A percentile compares a stretch with the other conserved stretches of the same genome.
Conservation (phyloP, 2,113 vertebrate species). For the Eclectus roratus region DNA sequence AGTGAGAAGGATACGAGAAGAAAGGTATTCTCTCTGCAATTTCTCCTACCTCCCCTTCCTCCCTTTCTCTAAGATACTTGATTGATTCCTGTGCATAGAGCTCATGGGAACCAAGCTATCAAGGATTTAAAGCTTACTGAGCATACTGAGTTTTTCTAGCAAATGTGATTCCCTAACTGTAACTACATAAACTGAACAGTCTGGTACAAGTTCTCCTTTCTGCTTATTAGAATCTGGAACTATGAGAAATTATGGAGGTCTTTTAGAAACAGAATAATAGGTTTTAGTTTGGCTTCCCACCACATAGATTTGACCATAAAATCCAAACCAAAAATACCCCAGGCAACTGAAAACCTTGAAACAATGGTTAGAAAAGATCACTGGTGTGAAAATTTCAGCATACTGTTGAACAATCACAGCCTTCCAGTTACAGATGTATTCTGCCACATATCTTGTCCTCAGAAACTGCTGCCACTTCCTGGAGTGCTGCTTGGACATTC, state of each 20-base stretch:
- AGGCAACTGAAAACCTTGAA: background rate
- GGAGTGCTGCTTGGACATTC: background rate
- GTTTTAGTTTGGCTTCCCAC: background rate
- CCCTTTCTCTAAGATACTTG: background rate
- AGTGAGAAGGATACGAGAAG: constrained; percentile 84
- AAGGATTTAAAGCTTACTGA: background rate
- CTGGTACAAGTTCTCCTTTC: background rate
- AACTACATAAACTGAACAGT: background rate
- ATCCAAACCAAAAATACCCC: background rate
- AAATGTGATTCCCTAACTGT: background rate
- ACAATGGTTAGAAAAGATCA: background rate
- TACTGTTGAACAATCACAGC: background rate
- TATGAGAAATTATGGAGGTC: background rate
- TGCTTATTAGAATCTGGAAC: background rate
- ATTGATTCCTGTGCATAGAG: background rate
- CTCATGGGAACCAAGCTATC: background rate
- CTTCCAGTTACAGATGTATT: background rate
- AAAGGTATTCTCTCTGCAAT: constrained; percentile 79
- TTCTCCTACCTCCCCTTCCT: background rate
- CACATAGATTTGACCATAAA: background rate
- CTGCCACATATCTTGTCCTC: background rate
- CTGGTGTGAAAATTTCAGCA: background rate
- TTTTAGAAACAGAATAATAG: background rate
- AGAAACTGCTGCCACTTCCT: background rate
- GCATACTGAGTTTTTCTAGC: background rate